Evolutionary conservation across 2,888 invertebrate genomes (phyloP).

Genomic region (Apeira syringaria): DNA sequence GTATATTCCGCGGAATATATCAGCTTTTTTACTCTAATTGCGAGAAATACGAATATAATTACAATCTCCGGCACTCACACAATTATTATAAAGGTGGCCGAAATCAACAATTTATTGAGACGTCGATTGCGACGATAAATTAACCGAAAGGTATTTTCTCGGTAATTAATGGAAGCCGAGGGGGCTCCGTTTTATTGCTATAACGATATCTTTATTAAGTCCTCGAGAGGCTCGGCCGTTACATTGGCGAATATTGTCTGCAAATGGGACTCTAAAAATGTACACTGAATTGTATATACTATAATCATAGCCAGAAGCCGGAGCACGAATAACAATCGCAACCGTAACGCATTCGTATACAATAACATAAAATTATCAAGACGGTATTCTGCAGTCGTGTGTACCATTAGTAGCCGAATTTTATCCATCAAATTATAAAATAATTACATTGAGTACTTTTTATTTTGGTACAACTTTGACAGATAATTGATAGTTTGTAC

Average conservation of each 20-base stretch:
- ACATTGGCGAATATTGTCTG: constrained; percentile 36
- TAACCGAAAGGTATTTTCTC: constrained; percentile 59
- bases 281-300: constrained; percentile 26
- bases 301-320: no score
- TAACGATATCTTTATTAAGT: constrained; percentile 67
- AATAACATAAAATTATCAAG: no score
- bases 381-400: no score
- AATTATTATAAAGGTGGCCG: constrained; percentile 46
- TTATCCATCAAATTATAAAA: no score
- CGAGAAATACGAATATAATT: constrained; percentile 44
- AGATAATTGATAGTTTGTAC: no score
- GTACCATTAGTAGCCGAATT: no score
- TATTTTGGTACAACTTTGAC: no score
- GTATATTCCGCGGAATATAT: no score
- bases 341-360: no score
- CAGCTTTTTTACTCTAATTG: constrained; percentile 13
- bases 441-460: no score
- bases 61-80: constrained; percentile 47
- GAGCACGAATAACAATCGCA: no score
- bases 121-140: constrained; percentile 64
- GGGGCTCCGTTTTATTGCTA: constrained; percentile 60
- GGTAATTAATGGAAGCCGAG: constrained; percentile 60
- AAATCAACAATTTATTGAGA: constrained; percentile 68
- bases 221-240: constrained; percentile 42
- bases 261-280: constrained; percentile 39